Evolutionary conservation across 2,888 invertebrate species (phyloP), one percentile per base, ranked within the genome.

Genomic region (Heliconius charithonia): DNA sequence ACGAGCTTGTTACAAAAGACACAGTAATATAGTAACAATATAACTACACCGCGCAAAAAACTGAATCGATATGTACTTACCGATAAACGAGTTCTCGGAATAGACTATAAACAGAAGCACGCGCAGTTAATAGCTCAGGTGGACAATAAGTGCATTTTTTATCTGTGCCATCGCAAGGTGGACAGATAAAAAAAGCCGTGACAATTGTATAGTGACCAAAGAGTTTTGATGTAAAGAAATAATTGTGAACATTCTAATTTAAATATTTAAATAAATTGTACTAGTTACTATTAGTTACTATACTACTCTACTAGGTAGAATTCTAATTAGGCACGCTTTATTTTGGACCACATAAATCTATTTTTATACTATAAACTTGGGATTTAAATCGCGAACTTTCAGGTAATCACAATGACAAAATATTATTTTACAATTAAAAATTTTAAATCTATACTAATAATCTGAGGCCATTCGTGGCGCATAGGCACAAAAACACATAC

Each of bases 121-220:
- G 89, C 87, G 91, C 87, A 80, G 80, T 84, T 86, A 88, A 88
- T 88, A 88, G 85, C 84, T 87, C 86, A 86, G 86, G 87, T 89
- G 89, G 86, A 90, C 89, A 89, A 88, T 88, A 87, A 88, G 82
- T 85, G 83, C 82, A 84, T 78, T 81, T 79, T 79, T 81, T 81
- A 77, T 79, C 69, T 37, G 66, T 78, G 77, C 82, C 84, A 85
- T 87, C 84, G 89, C 89, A 90, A 90, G 91, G 91, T 81, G 78
- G 73, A 80, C 76, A 78, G 76, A 73, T 75, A 80, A 78, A 80
- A 76, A 29, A 79, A 81, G 75, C 78, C 78, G 80, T 82, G 80
- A 83, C 81, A 81, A 76, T 82, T 77, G 81, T 74, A 59, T 66
- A 76, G 62, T 73, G 25, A n/a, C 37, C 56, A 66, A 72, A 72